Evolutionary conservation across 2,888 invertebrate genomes (phyloP), one percentile per base, ranked within the genome.

Genomic region (Scaeva pyrastri): DNA sequence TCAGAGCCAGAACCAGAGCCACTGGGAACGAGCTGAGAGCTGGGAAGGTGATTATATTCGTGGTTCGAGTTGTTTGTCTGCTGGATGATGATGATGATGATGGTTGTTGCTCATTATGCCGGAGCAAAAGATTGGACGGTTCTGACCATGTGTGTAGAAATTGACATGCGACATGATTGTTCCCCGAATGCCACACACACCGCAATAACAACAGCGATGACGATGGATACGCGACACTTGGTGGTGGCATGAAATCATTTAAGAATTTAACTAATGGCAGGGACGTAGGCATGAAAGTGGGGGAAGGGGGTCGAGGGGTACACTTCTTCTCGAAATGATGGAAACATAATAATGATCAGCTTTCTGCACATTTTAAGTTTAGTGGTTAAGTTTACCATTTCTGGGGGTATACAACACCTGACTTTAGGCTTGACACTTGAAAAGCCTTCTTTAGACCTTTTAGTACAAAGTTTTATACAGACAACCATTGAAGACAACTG

Each of bases 121-220:
- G 41, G 48, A 26, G 75, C 39, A 78, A 7, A 52, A 66, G 62
- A 64, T 68, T n/a, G 31, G 71, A 62, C 58, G 58, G 52, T 72
- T 84, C 60, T 71, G 60, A 39, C 50, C 76, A 64, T 77, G 52
- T 83, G 64, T 55, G 74, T 75, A 58, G 41, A 52, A 75, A 79
- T 75, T 80, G 81, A 76, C 85, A 56, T 73, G 76, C 68, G 85
- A 80, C 85, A 85, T 70, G 81, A 81, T 76, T 85, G 81, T 68
- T 62, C 26, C 21, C 8, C 11, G 76, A 85, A 80, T 85, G 21
- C 85, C 85, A 81, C 85, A 80, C 80, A 80, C 80, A 80, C 60
- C 43, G 36, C 55, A 26, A n/a, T 8, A 19, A 16, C 5, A n/a
- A 31, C n/a, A 16, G 31, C 39, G 39, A 31, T 12, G 52, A 31